Evolutionary conservation across 92 coral and sea anemone species (phyloP).

Genomic region (Parazoanthus darwini): DNA sequence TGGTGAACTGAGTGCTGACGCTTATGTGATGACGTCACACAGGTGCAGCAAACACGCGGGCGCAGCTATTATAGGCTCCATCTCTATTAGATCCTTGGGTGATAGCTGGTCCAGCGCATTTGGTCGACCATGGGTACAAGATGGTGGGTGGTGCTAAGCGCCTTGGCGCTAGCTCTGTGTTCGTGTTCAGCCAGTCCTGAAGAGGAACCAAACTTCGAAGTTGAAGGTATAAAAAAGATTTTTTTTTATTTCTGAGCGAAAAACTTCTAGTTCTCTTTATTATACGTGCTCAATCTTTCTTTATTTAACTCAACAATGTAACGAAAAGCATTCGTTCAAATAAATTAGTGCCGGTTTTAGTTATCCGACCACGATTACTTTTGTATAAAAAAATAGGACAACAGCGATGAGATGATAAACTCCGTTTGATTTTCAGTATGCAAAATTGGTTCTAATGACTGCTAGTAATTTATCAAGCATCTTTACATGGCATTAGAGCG

Average conservation of each 20-base stretch:
- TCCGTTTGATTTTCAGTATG: too few species aligned
- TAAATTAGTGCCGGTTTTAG: neutral
- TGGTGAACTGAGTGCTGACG: neutral
- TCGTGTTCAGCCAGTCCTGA: constrained; percentile 22
- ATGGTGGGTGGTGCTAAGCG: constrained; percentile 2
- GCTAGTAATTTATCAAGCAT: too few species aligned
- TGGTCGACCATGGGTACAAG: constrained; percentile 17
- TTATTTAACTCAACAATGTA: neutral
- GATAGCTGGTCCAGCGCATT: too few species aligned
- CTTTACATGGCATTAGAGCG: too few species aligned
- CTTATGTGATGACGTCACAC: constrained; percentile 29
- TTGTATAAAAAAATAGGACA: neutral
- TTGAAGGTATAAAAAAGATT: neutral
- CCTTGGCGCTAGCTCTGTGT: neutral
- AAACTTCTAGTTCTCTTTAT: neutral
- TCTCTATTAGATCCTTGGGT: neutral
- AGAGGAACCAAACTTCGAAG: constrained; percentile 1
- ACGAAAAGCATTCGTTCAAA: neutral
- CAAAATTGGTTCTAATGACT: too few species aligned
- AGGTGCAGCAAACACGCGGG: constrained; percentile 29
- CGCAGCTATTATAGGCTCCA: neutral
- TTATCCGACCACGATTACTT: too few species aligned
- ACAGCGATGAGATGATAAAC: neutral
- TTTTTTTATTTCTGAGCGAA: neutral
- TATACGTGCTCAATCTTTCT: neutral